Evolutionary conservation across 1,140 invertebrate species (phyloP), one percentile per base, ranked within the genome.

Genomic region (Drusus annulatus): DNA sequence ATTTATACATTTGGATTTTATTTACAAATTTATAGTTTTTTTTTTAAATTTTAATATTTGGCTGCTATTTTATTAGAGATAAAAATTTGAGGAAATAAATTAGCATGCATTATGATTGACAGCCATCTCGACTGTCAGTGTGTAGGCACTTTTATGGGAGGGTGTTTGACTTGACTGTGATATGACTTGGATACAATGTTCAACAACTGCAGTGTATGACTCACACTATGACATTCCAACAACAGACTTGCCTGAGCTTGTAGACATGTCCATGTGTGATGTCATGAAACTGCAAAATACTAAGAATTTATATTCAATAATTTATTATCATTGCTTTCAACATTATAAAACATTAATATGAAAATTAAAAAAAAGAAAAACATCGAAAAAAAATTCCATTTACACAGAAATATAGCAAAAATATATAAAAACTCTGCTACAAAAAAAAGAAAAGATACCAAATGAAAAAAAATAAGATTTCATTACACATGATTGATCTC

Each of bases 401-500:
- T 69, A 50, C n/a, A 65, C 28, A 21, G 17, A 62, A 21, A 62
- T 23, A 65, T 65, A 25, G 31, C 31, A 36, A 36, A 36, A 31
- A 65, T 15, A 65, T 65, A 51, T 4, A 36, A 65, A 31, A 2
- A 65, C 13, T n/a, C 13, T 65, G 15, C 19, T 15, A 65, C 19
- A 65, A 36, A 65, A 31, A 36, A 25, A 65, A 5, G 23, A 15
- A 28, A 65, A 65, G 36, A 65, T 36, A 65, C 31, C 31, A 5
- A 31, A 5, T 69, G 23, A 69, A 69, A 52, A 71, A 69, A 71
- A 71, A 71, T n/a, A n/a, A n/a, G n/a, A n/a, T n/a, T n/a, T n/a
- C n/a, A n/a, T n/a, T n/a, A n/a, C n/a, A n/a, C n/a, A n/a, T n/a
- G n/a, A n/a, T n/a, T n/a, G n/a, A n/a, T n/a, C n/a, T n/a, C n/a